Base-by-base conservation (phyloP, 2,113 vertebrate genomes). In the Sceloporus tristichus region DNA sequence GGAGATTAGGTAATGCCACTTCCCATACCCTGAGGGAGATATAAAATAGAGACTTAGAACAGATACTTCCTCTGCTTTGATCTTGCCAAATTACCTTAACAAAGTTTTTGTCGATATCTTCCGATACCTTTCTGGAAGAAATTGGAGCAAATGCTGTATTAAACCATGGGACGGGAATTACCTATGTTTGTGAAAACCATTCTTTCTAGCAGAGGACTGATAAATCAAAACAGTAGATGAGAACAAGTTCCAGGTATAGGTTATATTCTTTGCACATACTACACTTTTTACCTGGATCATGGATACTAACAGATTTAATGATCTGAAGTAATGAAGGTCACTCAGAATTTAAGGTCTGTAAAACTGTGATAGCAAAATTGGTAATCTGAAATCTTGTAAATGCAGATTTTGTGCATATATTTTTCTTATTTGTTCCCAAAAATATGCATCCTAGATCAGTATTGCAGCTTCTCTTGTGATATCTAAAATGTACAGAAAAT, bases 211-310 rank as follows among this genome's bases (percentile, higher is more conserved):
- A 68, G 59, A 54, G n/a, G 18, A 6, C 18, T 16, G 27, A 76
- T 66, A 53, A 76, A 19, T 89, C 62, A 85, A 71, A 91, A 86
- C 76, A 91, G 62, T 5, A 62, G 66, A 9, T 94, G 77, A 90
- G 88, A 66, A 81, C 54, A 14, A 29, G 18, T 78, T 56, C 80
- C 42, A 78, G 48, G 1, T 81, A 75, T 29, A 25, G 10, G 10
- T 85, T 87, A 85, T 38, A 66, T 83, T 74, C 62, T 76, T 65
- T 90, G 56, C 75, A 86, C 78, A 19, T 54, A 16, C 71, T 88
- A 40, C 85, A 79, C 27, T 86, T 84, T 89, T 27, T 68, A 42
- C 76, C 82, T 21, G 79, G 6, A 71, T 40, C 89, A 19, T 40
- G 87, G 56, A 14, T 87, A 54, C n/a, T 91, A 85, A 9, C 14